Percentiles rank a stretch among this genome's conserved stretches.
Evolutionary conservation across 2,888 invertebrate species (phyloP).

Genomic region (Cryptophagus acutangulus): DNA sequence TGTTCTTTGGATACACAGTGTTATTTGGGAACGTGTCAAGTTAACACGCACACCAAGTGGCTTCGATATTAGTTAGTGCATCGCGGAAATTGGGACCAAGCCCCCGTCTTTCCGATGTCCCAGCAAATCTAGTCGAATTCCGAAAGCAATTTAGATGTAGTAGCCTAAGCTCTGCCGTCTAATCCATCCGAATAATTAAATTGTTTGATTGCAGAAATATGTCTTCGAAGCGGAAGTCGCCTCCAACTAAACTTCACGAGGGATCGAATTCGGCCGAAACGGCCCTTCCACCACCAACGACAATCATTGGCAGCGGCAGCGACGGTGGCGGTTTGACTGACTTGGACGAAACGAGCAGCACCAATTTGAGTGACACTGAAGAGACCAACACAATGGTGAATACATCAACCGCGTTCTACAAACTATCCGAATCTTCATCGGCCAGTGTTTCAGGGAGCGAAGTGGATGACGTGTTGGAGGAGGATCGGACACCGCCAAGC

Average conservation of each 20-base stretch:
- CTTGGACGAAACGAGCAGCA: constrained; percentile 55
- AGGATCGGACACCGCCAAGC: constrained; percentile 45
- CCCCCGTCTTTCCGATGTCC: constrained; percentile 22
- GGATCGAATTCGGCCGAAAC: constrained; percentile 48
- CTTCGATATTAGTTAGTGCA: constrained; percentile 40
- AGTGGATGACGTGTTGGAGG: constrained; percentile 45
- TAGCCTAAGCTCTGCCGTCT: no score
- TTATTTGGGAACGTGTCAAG: constrained; percentile 17
- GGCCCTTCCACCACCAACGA: constrained; percentile 50
- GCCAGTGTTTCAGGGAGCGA: constrained; percentile 48
- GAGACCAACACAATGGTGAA: constrained; percentile 43
- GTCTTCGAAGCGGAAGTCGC: constrained; percentile 96
- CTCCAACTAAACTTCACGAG: constrained; percentile 87
- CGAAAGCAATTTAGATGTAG: no score
- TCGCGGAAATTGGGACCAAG: constrained; percentile 41
- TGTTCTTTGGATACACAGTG: constrained; percentile 26
- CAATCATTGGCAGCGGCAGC: constrained; percentile 51
- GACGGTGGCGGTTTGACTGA: constrained; percentile 55
- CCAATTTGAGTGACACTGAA: constrained; percentile 59
- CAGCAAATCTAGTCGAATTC: no score
- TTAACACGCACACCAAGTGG: constrained; percentile 28
- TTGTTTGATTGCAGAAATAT: constrained; percentile 79
- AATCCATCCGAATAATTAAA: no score
- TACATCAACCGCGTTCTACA: constrained; percentile 43
- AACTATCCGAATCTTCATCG: constrained; percentile 45